Base-by-base conservation (phyloP, 1,140 invertebrate species). In the Heliconius melpomene region DNA sequence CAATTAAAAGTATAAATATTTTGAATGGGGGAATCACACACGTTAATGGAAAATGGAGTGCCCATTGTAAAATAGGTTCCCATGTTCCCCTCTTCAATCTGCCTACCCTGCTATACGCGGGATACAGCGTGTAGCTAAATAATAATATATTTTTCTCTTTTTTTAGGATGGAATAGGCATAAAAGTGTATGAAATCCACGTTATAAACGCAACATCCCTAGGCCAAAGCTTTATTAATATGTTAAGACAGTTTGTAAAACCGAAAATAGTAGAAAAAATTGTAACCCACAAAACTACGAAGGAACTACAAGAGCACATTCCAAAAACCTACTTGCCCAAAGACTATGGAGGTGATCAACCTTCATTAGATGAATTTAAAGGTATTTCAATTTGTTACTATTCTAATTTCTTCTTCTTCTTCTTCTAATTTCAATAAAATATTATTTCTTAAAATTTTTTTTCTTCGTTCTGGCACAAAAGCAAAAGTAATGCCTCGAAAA, bases 261-360 rank as follows among this genome's bases (percentile, higher is more conserved):
- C 93, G 7, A 95, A 95, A 86, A 80, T 95, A 50, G 89, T 91
- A 26, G 90, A 93, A 11, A 88, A 94, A 52, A 85, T 95, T 5
- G 91, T 93, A 66, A 86, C 92, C 5, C 91, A 93, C 32, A 89
- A 88, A 20, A 88, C 75, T n/a, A 78, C 92, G 5, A 91, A 92
- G 36, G 92, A 94, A 7, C 82, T 96, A 11, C 88, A 95, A 20
- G 89, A 95, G 79, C 82, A 91, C 79, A 84, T 95, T 38, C 92
- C 95, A 2, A 95, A 93, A 80, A 85, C 89, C 20, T 88, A 95
- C 75, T 86, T 96, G n/a, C 95, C 95, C 0, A 89, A 90, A 16
- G 95, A 96, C 60, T 96, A 95, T 82, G 95, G 94, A 0, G 95
- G 95, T 13, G 87, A 89, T 0, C 84, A 91, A n/a, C 87, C 82